Percentiles rank a stretch among this genome's conserved stretches.
Conservation (phyloP, 2,888 invertebrate genomes). For the Xestia ashworthii region DNA sequence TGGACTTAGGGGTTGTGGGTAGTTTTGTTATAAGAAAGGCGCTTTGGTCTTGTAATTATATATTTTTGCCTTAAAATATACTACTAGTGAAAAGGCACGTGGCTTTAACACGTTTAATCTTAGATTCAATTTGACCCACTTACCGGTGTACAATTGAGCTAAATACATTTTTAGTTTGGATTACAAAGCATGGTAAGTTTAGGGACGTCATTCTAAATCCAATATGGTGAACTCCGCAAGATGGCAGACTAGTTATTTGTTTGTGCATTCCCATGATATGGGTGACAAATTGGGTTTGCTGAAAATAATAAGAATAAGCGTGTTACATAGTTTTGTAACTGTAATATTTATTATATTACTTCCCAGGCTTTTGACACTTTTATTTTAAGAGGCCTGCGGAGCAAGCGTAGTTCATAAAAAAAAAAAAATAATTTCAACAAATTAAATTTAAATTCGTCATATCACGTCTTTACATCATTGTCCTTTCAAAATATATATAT, state of each 20-base stretch:
- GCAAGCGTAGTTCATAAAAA: too few species aligned
- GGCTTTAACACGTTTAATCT: too few species aligned
- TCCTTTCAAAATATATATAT: too few species aligned
- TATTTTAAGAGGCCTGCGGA: too few species aligned
- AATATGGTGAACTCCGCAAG: not conserved
- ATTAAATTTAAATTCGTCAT: too few species aligned
- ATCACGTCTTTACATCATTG: too few species aligned
- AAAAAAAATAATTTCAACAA: too few species aligned
- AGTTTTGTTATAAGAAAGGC: not conserved
- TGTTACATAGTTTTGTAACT: not conserved
- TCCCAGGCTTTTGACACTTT: not conserved
- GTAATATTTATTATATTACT: not conserved
- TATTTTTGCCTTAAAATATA: too few species aligned
- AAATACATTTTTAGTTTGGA: not conserved
- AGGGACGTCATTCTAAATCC: not conserved
- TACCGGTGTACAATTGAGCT: not conserved
- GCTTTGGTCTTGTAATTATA: not conserved
- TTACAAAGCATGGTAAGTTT: not conserved
- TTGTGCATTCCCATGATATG: not conserved
- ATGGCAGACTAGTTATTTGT: not conserved
- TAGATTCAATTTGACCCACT: not conserved
- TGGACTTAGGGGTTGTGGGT: constrained; percentile 13
- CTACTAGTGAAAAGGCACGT: too few species aligned
- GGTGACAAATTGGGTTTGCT: not conserved
- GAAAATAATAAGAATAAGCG: not conserved